A percentile compares a stretch with the other conserved stretches of the same genome.
Evolutionary conservation across 2,113 vertebrate genomes (phyloP).

Genomic region (Podarcis cretensis): DNA sequence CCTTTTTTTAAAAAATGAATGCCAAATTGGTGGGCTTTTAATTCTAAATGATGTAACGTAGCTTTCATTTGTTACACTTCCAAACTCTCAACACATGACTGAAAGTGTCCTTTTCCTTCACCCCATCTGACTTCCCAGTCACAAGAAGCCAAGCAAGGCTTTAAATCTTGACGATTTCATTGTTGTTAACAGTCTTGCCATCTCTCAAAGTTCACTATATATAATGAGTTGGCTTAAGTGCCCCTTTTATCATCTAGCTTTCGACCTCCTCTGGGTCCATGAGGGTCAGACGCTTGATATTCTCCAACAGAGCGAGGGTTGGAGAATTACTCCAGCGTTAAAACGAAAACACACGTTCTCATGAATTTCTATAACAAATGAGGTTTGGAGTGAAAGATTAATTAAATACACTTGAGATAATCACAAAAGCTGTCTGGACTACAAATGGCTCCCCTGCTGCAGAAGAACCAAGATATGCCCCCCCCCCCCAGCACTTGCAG

Average conservation of each 20-base stretch:
- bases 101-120: background rate
- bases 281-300: background rate
- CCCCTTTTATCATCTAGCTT: background rate
- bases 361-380: constrained; percentile 2
- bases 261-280: background rate
- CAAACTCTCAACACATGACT: background rate
- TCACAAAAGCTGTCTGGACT: background rate
- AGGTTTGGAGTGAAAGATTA: constrained; percentile 11
- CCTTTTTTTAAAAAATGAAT: background rate
- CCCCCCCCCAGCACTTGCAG: background rate
- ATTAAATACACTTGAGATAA: constrained; percentile 16
- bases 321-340: background rate
- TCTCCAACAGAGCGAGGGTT: background rate
- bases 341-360: background rate
- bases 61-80: background rate
- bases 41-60: background rate
- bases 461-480: background rate
- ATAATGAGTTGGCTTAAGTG: background rate
- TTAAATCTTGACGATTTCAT: background rate
- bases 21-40: background rate
- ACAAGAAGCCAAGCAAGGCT: background rate
- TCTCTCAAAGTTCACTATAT: background rate
- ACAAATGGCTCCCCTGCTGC: background rate
- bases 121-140: background rate
- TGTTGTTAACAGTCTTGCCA: background rate